Evolutionary conservation across 2,113 vertebrate genomes (phyloP).

Genomic region (Daboia siamensis): DNA sequence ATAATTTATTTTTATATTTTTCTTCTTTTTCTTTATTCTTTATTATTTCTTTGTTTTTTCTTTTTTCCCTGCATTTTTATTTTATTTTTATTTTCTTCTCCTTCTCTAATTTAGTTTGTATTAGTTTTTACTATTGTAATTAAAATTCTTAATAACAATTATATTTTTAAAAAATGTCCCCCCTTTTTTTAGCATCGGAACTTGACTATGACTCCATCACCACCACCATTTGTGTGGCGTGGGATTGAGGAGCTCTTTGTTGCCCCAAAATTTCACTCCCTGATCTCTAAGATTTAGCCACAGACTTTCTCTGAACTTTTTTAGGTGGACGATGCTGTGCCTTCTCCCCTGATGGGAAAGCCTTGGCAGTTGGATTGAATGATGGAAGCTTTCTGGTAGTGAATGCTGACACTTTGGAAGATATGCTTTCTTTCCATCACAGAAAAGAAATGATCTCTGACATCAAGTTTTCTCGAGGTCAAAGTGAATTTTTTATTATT

Average conservation of each 20-base stretch:
- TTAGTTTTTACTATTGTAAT: background rate
- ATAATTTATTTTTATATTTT: background rate
- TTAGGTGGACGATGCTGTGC: slow-evolving; percentile 93
- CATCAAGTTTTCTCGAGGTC: slow-evolving; percentile 94
- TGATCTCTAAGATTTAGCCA: background rate
- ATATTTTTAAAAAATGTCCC: background rate
- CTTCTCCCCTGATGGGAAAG: slow-evolving; percentile 96
- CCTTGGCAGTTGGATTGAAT: slow-evolving; percentile 91
- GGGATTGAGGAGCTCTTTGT: background rate
- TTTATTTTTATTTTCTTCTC: background rate
- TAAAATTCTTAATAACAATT: background rate
- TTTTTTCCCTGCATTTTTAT: background rate
- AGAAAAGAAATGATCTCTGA: slow-evolving; percentile 95
- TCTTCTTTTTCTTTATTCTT: background rate
- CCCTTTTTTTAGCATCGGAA: background rate
- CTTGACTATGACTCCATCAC: background rate
- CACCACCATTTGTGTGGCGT: background rate
- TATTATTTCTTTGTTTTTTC: background rate
- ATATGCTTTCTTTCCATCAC: slow-evolving; percentile 98
- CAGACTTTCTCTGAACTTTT: background rate
- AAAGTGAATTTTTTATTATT: background rate
- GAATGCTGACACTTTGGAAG: slow-evolving; percentile 95
- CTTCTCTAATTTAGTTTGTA: background rate
- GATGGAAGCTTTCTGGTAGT: slow-evolving; percentile 97
- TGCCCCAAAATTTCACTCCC: background rate